These are phyloP conservation scores for Oryzias curvinotus DNA, from an alignment of 2,113 vertebrate species.

Conservation along the genomic window DNA sequence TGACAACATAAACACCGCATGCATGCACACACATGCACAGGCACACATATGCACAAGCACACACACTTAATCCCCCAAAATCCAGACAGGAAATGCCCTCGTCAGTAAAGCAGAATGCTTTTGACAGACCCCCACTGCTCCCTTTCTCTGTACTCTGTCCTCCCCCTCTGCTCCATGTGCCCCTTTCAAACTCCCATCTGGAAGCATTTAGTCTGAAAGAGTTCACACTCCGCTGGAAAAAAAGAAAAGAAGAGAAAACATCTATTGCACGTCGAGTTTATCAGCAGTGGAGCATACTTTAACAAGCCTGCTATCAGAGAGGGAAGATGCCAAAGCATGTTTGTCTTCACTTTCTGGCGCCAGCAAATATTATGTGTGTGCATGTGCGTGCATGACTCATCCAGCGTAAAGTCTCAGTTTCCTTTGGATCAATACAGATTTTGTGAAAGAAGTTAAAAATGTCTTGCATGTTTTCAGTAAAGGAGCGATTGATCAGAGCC, in stretches of 20 bases:
- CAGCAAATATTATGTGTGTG: neutral
- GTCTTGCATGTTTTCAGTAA: no score
- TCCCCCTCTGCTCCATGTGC: constrained; percentile 49
- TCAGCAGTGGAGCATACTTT: constrained; percentile 23
- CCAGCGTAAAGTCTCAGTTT: neutral
- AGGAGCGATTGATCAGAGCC: no score
- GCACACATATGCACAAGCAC: constrained; percentile 29
- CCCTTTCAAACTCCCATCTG: constrained; percentile 65
- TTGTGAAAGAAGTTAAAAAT: no score
- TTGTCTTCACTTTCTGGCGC: constrained; percentile 30
- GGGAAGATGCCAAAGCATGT: neutral
- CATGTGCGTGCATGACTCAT: constrained; percentile 35
- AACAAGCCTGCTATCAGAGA: neutral
- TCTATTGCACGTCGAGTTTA: constrained; percentile 25
- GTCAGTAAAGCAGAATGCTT: constrained; percentile 72
- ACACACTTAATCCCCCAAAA: constrained; percentile 64
- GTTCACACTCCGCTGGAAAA: constrained; percentile 52
- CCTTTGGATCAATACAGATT: no score
- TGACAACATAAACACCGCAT: constrained; percentile 34
- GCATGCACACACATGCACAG: constrained; percentile 10
- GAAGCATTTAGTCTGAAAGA: constrained; percentile 66
- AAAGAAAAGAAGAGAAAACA: constrained; percentile 50
- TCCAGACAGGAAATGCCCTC: constrained; percentile 73
- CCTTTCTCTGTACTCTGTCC: constrained; percentile 11
- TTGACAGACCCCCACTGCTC: constrained; percentile 58